Percentiles rank a stretch among this genome's conserved stretches.
These are phyloP conservation scores for Fulmarus glacialis DNA, from an alignment of 2,113 vertebrate genomes.

Conservation along the genomic window DNA sequence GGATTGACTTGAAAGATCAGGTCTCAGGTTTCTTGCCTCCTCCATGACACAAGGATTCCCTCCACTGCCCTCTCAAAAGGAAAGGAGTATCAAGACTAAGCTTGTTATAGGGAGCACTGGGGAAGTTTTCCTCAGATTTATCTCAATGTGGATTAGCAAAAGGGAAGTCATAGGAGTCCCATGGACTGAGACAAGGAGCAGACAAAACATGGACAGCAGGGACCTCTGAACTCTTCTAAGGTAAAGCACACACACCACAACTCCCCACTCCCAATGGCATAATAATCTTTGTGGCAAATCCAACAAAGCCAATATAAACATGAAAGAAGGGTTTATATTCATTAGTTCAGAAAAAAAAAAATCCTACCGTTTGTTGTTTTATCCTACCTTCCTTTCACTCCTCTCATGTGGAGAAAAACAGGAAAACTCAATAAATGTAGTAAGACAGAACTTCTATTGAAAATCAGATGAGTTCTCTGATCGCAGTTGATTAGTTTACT, in stretches of 20 bases:
- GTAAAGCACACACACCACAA: not conserved
- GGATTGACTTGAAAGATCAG: not conserved
- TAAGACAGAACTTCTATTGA: not conserved
- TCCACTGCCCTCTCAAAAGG: not conserved
- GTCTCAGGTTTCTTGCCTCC: not conserved
- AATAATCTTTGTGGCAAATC: not conserved
- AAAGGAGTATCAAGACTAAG: not conserved
- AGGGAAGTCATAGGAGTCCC: not conserved
- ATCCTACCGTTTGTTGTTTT: not conserved
- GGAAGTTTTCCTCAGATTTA: not conserved
- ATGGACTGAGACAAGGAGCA: fast-evolving
- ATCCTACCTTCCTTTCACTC: not conserved
- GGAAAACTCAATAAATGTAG: not conserved
- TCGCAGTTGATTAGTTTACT: not conserved
- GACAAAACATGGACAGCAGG: not conserved
- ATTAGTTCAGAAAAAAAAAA: not conserved
- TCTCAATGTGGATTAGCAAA: not conserved
- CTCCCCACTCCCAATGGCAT: fast-evolving
- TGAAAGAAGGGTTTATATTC: not conserved
- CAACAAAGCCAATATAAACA: not conserved
- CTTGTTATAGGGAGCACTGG: fast-evolving
- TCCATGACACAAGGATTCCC: fast-evolving
- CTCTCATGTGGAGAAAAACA: not conserved
- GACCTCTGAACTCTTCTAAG: not conserved
- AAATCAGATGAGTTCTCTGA: not conserved